Evolutionary conservation across 2,888 invertebrate genomes (phyloP).

Genomic region (Eupithecia dodoneata): DNA sequence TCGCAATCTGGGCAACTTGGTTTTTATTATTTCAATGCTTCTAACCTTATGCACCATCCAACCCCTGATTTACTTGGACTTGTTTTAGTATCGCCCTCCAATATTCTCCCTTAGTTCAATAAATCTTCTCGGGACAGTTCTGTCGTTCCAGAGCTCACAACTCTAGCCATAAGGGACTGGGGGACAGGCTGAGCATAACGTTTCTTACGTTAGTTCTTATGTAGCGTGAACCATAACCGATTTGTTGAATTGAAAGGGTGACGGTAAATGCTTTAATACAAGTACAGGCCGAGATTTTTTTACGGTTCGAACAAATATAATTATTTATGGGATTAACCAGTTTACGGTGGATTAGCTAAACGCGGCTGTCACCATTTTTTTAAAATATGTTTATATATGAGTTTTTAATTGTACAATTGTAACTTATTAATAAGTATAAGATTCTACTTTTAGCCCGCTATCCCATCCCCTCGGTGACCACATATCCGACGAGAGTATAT

Average conservation of each 20-base stretch:
- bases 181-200: constrained; percentile 54
- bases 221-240: constrained; percentile 61
- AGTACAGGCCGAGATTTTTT: not conserved
- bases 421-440: no score
- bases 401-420: no score
- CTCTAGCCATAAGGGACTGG: constrained; percentile 58
- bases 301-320: not conserved
- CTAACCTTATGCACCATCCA: constrained; percentile 15
- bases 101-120: constrained; percentile 44
- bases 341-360: not conserved
- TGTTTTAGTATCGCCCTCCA: constrained; percentile 41
- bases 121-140: constrained; percentile 39
- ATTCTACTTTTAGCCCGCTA: no score
- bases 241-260: constrained; percentile 50
- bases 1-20: not conserved
- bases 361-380: not conserved
- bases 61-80: constrained; percentile 40
- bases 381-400: no score
- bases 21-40: not conserved
- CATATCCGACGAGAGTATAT: no score
- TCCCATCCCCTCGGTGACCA: no score
- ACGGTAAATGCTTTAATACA: constrained; percentile 14
- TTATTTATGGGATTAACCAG: not conserved
- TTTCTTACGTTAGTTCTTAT: constrained; percentile 60
- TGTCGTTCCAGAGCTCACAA: constrained; percentile 38